These are phyloP conservation scores for Aphrocallistes beatrix DNA, from an alignment of 37 sponge, comb jelly and placozoan genomes.

Conservation along the genomic window DNA sequence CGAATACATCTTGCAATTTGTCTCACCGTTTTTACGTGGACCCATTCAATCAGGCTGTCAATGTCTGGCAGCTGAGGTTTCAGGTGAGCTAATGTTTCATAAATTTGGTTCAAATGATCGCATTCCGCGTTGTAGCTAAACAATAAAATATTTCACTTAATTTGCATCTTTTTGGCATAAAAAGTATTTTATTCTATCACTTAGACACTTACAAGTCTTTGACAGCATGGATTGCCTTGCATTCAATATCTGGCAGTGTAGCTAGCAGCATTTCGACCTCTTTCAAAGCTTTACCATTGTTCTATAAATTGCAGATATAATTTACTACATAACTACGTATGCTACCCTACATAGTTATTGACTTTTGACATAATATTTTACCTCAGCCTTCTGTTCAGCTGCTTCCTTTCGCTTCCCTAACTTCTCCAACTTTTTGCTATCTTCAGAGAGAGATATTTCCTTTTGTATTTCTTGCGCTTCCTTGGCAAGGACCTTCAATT, in stretches of 20 bases:
- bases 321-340: not conserved
- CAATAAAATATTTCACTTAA: too few species aligned
- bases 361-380: not conserved
- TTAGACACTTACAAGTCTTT: not conserved
- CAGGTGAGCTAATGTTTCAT: not conserved
- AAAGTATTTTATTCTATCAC: too few species aligned
- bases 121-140: not conserved
- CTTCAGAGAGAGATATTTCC: not conserved
- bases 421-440: not conserved
- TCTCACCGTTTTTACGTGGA: not conserved
- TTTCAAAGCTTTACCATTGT: not conserved
- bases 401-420: not conserved
- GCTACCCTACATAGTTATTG: not conserved
- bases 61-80: not conserved
- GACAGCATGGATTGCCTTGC: not conserved
- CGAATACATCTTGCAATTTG: not conserved
- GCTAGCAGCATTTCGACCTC: not conserved
- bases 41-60: not conserved
- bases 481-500: not conserved
- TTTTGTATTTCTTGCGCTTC: not conserved
- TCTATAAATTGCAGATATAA: not conserved
- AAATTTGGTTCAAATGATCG: not conserved
- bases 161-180: too few species aligned
- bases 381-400: not conserved
- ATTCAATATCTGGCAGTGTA: not conserved